Base-by-base conservation (phyloP, 2,113 vertebrate genomes). In the Epinephelus lanceolatus region DNA sequence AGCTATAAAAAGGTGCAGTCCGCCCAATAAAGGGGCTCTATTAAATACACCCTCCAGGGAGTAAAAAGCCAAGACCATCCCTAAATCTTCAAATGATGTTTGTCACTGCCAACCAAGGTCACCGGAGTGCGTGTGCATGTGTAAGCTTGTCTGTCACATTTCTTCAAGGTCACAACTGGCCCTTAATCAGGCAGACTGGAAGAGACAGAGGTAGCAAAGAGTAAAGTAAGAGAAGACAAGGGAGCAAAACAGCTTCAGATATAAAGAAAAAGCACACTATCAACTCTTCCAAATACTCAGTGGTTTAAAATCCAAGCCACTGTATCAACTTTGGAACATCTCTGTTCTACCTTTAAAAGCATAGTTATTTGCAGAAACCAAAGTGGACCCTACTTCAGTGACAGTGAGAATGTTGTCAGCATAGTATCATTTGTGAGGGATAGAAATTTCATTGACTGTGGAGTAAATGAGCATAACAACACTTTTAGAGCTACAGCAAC, bases 1-100 rank as follows among this genome's bases (percentile, higher is more conserved):
- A 78, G 76, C 72, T 37, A 61, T 90, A 25, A 25, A 12, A 90
- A 87, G 77, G 71, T 79, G 67, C 82, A 85, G 75, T 78, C 71
- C 14, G 10, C 40, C 74, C 62, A 84, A 74, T 88, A 85, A 84
- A 87, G 55, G 40, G 10, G 23, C 53, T 81, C 71, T 42, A 78
- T 88, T 84, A 87, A 84, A 85, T 65, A 66, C 33, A 78, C 80
- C 76, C 70, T 66, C 30, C 52, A 76, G 63, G 23, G 49, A 65
- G 76, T 45, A 56, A 80, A 65, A 80, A 73, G 25, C 21, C 51
- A 33, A 65, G 27, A 80, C 40, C 59, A 52, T 55, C 21, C 63
- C 74, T 71, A 76, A 83, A 87, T 89, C 86, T 83, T 83, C 66
- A 83, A 69, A 77, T 72, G 71, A 25, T 66, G 45, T 55, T 40